Conservation (phyloP, 2,888 invertebrate genomes). For the Stegophylla sp. region DNA sequence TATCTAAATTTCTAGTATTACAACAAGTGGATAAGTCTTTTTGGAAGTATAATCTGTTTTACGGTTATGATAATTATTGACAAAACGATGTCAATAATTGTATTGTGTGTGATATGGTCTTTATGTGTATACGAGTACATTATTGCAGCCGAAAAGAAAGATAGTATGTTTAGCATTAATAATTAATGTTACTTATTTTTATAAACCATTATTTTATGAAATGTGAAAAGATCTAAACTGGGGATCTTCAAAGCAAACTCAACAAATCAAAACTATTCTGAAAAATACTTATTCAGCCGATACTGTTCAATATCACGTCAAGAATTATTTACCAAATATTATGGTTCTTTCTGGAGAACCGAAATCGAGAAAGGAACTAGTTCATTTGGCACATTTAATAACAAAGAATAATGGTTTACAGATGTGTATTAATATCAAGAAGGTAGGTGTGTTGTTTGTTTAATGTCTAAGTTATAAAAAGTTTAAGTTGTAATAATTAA, state of each 20-base stretch:
- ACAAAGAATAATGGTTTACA: constrained; percentile 91
- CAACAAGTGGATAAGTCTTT: constrained; percentile 87
- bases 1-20: constrained; percentile 74
- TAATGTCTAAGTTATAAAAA: background rate
- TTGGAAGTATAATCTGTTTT: constrained; percentile 83
- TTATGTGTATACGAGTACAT: too few relatives aligned
- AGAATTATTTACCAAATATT: constrained; percentile 87
- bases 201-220: background rate
- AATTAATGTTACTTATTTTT: background rate
- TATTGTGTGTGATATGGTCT: constrained; percentile 14
- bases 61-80: constrained; percentile 94
- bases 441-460: constrained; percentile 68
- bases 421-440: constrained; percentile 89
- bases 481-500: too few relatives aligned
- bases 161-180: constrained; percentile 11
- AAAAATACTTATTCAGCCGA: constrained; percentile 86
- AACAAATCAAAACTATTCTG: constrained; percentile 91
- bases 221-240: constrained; percentile 84
- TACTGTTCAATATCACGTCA: constrained; percentile 92
- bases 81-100: constrained; percentile 78
- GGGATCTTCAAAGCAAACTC: constrained; percentile 97
- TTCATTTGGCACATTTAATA: constrained; percentile 89
- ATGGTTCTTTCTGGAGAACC: constrained; percentile 90
- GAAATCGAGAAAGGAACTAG: constrained; percentile 82
- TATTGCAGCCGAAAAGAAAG: constrained; percentile 14